Percentiles rank a stretch among this genome's conserved stretches.
Conservation (phyloP, 1,140 invertebrate genomes). For the Brachionus angularis region DNA sequence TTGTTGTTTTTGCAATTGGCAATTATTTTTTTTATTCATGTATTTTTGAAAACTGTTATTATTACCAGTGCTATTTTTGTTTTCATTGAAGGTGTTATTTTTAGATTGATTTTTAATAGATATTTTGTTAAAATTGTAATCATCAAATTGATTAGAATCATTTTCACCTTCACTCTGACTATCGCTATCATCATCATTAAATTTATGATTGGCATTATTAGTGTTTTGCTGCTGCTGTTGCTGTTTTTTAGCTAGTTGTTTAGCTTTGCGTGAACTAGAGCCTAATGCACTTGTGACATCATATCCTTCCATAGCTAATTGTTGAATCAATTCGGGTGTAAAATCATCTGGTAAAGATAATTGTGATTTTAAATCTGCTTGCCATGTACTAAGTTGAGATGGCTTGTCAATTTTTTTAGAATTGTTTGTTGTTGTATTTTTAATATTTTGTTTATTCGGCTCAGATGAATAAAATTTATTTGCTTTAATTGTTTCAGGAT, state of each 20-base stretch:
- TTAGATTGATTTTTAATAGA: too few species aligned
- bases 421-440: not conserved
- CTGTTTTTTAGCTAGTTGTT: not conserved
- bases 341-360: slow-evolving; percentile 30
- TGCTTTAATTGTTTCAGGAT: not conserved
- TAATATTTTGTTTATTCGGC: not conserved
- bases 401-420: not conserved
- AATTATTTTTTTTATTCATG: not conserved
- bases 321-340: slow-evolving; percentile 36
- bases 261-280: not conserved
- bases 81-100: not conserved
- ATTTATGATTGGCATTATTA: not conserved
- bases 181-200: not conserved
- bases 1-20: not conserved
- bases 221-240: not conserved
- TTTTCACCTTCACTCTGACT: not conserved
- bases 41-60: not conserved
- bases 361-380: not conserved
- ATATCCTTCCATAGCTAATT: slow-evolving; percentile 35
- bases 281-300: not conserved
- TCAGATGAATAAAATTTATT: not conserved
- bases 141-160: not conserved
- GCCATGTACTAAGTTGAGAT: not conserved
- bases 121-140: too few species aligned
- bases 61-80: not conserved